phyloP scores from a whole-genome alignment of 2,888 invertebrate species.

The Leptogaster cylindrica region DNA sequence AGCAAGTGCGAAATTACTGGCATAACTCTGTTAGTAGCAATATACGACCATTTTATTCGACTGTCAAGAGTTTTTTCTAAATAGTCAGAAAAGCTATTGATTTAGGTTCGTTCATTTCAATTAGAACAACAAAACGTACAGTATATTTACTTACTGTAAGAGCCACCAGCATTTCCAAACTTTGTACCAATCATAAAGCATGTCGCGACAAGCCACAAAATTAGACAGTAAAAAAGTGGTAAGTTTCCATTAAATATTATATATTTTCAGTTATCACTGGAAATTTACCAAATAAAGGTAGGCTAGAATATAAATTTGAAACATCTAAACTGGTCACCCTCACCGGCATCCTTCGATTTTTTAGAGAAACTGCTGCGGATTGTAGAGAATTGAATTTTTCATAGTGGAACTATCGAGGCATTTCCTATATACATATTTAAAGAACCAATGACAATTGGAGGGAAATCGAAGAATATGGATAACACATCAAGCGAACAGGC shows the following conservation, averaged over 20 bases:
- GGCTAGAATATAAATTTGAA: slow-evolving; percentile 36
- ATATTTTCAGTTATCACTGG: background rate
- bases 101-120: too few species aligned
- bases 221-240: slow-evolving; percentile 62
- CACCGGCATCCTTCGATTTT: slow-evolving; percentile 61
- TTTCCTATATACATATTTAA: too few species aligned
- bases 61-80: too few species aligned
- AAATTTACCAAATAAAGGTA: background rate
- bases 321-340: slow-evolving; percentile 54
- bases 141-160: too few species aligned
- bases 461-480: slow-evolving; percentile 40
- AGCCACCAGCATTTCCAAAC: too few species aligned
- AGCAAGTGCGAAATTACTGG: too few species aligned
- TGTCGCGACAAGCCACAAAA: slow-evolving; percentile 60
- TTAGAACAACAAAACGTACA: too few species aligned
- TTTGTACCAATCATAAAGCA: too few species aligned
- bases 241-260: slow-evolving; percentile 52
- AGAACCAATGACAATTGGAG: slow-evolving; percentile 57
- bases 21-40: too few species aligned
- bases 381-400: slow-evolving; percentile 23
- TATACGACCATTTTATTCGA: too few species aligned
- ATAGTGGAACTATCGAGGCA: slow-evolving; percentile 1
- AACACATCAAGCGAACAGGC: slow-evolving; percentile 23
- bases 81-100: too few species aligned
- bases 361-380: slow-evolving; percentile 54